phyloP scores from a whole-genome alignment of 2,888 invertebrate species.

The Mesorhabditis belari region DNA sequence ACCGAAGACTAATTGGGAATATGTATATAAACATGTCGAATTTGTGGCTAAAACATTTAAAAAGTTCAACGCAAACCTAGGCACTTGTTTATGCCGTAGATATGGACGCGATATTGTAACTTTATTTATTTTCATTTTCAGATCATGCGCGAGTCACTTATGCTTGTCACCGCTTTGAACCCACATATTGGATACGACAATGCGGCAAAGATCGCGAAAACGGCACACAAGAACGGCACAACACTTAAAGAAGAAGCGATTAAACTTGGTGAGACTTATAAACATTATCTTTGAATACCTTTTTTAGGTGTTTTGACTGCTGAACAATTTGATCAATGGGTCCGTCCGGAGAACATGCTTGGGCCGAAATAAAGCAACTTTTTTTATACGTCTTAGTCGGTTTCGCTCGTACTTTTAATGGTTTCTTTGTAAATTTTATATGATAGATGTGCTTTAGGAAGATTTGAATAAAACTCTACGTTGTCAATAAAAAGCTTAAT shows the following conservation, averaged over 20 bases:
- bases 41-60: too few relatives aligned
- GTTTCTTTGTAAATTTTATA: too few relatives aligned
- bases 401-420: too few relatives aligned
- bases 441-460: too few relatives aligned
- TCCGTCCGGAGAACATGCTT: slow-evolving; percentile 81
- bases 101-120: not conserved
- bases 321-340: slow-evolving; percentile 79
- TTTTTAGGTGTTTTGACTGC: slow-evolving; percentile 64
- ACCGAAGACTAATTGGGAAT: too few relatives aligned
- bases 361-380: slow-evolving; percentile 59
- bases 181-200: slow-evolving; percentile 95
- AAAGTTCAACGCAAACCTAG: too few relatives aligned
- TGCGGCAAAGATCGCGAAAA: slow-evolving; percentile 90
- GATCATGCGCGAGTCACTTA: slow-evolving; percentile 71
- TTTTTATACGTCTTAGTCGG: too few relatives aligned
- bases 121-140: slow-evolving; percentile 6
- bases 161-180: slow-evolving; percentile 95
- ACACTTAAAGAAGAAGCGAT: slow-evolving; percentile 62
- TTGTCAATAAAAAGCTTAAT: too few relatives aligned
- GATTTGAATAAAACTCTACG: too few relatives aligned
- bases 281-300: not conserved
- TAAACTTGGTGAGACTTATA: slow-evolving; percentile 63
- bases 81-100: not conserved
- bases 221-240: slow-evolving; percentile 59
- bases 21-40: too few relatives aligned